Percentiles rank a stretch among this genome's conserved stretches.
Evolutionary conservation across 2,797 vertebrate genomes (phyloP).

Genomic region (Aselliscus stoliczkanus): DNA sequence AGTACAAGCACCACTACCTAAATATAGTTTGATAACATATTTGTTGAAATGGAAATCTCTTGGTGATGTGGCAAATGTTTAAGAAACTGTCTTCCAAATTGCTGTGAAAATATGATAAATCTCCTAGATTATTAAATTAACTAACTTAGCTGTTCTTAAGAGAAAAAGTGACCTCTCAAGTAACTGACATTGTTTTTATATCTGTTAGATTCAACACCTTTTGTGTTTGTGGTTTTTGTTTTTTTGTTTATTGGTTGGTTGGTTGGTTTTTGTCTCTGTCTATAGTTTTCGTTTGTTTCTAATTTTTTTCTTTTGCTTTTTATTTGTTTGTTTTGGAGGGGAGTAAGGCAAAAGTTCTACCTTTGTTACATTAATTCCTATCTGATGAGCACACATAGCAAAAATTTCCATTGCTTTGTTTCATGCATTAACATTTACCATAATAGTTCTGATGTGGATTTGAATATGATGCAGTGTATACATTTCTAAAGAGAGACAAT

Average conservation of each 20-base stretch:
- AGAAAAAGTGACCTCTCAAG: not conserved
- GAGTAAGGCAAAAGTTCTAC: not conserved
- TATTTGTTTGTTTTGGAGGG: not conserved
- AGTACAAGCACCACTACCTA: not conserved
- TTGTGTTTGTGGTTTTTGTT: not conserved
- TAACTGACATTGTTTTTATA: conserved; percentile 7
- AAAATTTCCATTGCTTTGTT: not conserved
- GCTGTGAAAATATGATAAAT: not conserved
- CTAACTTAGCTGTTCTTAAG: not conserved
- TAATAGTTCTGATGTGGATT: not conserved
- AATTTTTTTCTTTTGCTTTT: not conserved
- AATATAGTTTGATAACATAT: conserved; percentile 6
- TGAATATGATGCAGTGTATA: not conserved
- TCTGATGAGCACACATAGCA: not conserved
- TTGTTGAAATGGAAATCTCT: not conserved
- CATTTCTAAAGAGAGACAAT: not conserved
- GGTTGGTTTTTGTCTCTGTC: not conserved
- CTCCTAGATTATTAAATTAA: not conserved
- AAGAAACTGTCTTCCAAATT: conserved; percentile 2
- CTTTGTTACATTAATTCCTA: conserved; percentile 4
- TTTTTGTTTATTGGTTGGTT: not conserved
- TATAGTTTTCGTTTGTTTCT: not conserved
- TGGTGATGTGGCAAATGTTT: conserved; percentile 14
- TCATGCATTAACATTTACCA: not conserved
- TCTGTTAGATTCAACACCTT: not conserved